phyloP scores from a whole-genome alignment of 2,113 vertebrate species.

The Chloebia gouldiae region DNA sequence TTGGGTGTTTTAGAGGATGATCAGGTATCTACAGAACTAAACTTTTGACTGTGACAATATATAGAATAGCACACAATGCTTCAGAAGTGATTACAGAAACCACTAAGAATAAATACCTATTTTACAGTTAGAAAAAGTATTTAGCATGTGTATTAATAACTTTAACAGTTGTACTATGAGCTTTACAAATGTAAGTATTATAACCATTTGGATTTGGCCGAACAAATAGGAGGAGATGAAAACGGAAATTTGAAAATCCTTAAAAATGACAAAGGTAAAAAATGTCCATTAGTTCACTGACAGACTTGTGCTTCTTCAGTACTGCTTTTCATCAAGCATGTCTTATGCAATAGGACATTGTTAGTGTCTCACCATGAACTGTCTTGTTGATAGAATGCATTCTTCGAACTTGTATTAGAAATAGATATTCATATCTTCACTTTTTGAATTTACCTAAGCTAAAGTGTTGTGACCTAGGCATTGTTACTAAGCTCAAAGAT shows the following conservation, averaged over 20 bases:
- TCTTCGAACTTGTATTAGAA: not conserved
- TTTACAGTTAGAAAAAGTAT: not conserved
- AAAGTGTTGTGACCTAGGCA: not conserved
- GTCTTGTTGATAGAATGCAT: not conserved
- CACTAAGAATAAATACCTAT: not conserved
- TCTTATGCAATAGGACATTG: not conserved
- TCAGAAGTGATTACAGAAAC: not conserved
- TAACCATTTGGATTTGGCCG: not conserved
- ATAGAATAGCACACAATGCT: not conserved
- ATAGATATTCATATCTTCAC: not conserved
- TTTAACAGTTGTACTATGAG: not conserved
- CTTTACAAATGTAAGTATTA: not conserved
- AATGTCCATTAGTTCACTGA: not conserved
- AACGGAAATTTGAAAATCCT: not conserved
- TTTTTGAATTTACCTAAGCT: not conserved
- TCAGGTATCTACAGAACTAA: not conserved
- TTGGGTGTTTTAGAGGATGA: not conserved
- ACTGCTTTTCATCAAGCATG: not conserved
- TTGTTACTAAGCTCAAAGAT: slow-evolving; percentile 29
- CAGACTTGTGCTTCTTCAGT: not conserved
- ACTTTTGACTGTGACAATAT: not conserved
- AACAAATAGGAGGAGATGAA: not conserved
- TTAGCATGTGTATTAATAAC: not conserved
- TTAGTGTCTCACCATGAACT: not conserved
- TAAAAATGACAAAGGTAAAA: not conserved